Conservation (phyloP, 1,140 invertebrate species). For the Saccostrea cuccullata region DNA sequence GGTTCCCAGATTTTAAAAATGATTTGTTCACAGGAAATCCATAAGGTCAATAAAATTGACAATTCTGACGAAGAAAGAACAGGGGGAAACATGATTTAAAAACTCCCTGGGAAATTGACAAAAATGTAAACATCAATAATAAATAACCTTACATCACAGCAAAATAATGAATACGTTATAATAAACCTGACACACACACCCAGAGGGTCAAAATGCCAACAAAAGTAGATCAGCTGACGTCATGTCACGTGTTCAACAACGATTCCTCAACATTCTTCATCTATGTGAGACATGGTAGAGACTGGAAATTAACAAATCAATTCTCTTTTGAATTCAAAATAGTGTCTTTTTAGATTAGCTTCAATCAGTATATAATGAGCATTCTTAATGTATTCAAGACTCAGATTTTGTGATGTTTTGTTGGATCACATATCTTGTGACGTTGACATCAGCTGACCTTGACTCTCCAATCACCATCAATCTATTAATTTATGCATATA, state of each 20-base stretch:
- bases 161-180: not conserved
- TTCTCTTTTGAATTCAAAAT: too few relatives aligned
- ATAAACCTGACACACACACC: not conserved
- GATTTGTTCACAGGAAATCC: too few relatives aligned
- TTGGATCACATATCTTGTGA: not conserved
- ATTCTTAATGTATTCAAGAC: not conserved
- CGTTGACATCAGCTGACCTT: not conserved
- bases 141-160: conserved; percentile 1
- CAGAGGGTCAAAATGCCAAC: not conserved
- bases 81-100: not conserved
- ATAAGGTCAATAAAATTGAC: too few relatives aligned
- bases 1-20: too few relatives aligned
- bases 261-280: not conserved
- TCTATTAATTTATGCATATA: conserved; percentile 15
- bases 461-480: not conserved
- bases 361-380: not conserved
- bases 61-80: not conserved
- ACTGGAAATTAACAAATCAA: too few relatives aligned
- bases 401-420: too few relatives aligned
- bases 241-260: not conserved
- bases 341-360: too few relatives aligned
- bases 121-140: not conserved
- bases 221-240: not conserved
- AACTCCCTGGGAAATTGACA: conserved; percentile 7
- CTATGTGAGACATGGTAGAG: too few relatives aligned